Conservation (phyloP, 2,888 invertebrate genomes). For the Aradus depressus region DNA sequence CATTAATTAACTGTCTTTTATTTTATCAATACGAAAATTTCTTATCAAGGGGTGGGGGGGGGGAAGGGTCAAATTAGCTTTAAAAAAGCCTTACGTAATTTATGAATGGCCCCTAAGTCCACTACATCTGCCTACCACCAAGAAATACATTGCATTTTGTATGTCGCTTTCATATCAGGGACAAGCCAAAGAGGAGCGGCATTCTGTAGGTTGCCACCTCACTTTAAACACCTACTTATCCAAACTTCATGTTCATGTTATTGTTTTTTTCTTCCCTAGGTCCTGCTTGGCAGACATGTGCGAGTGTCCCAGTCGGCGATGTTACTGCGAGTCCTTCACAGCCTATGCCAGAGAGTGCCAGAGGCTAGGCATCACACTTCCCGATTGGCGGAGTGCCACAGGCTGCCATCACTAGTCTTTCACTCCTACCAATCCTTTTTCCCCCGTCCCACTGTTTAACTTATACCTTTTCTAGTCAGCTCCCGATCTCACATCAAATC, state of each 20-base stretch:
- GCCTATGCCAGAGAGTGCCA: slow-evolving; percentile 83
- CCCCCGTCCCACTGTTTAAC: background rate
- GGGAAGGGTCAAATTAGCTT: no score
- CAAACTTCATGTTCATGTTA: background rate
- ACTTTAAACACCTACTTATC: background rate
- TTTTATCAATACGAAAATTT: no score
- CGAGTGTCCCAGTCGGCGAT: slow-evolving; percentile 64
- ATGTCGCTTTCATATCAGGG: no score
- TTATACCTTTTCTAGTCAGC: slow-evolving; percentile 10
- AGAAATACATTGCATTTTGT: no score
- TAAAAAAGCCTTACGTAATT: no score
- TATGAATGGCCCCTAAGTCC: no score
- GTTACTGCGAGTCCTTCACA: slow-evolving; percentile 80
- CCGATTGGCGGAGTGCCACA: slow-evolving; percentile 58
- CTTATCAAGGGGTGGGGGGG: no score
- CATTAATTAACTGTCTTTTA: no score
- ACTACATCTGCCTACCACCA: no score
- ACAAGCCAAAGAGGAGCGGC: no score
- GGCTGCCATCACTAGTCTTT: slow-evolving; percentile 41
- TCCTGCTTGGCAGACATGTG: slow-evolving; percentile 82
- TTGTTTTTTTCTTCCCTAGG: slow-evolving; percentile 34
- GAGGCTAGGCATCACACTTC: slow-evolving; percentile 58
- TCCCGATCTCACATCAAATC: no score
- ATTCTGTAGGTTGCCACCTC: no score
- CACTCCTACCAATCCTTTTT: background rate